phyloP scores from a whole-genome alignment of 2,113 vertebrate genomes.

The Brachyistius frenatus region DNA sequence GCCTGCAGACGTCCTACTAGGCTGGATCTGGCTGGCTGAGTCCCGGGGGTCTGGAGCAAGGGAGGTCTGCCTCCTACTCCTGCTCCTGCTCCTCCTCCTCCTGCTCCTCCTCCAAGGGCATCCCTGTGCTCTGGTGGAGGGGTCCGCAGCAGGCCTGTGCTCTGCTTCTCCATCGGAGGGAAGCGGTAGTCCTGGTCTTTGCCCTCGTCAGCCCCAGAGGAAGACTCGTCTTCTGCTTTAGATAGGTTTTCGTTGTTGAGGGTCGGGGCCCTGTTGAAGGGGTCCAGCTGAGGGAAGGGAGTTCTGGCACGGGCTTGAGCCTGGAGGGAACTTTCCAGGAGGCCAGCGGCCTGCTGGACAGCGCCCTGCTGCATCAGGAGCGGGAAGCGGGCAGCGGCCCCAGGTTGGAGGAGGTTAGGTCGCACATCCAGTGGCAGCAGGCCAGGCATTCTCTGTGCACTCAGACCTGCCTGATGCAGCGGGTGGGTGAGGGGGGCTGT shows the following conservation, averaged over 20 bases:
- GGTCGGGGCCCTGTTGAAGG: constrained; percentile 88
- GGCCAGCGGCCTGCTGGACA: constrained; percentile 81
- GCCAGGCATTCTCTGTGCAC: constrained; percentile 90
- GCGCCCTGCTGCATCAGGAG: constrained; percentile 91
- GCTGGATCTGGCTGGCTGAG: constrained; percentile 70
- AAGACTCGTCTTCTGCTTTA: constrained; percentile 88
- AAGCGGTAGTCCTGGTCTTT: constrained; percentile 98
- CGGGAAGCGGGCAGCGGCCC: constrained; percentile 88
- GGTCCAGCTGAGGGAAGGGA: constrained; percentile 92
- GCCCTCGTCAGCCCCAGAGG: constrained; percentile 90
- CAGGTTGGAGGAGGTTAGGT: constrained; percentile 88
- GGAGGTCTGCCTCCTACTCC: constrained; percentile 68
- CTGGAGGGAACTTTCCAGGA: constrained; percentile 90
- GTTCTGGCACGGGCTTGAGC: constrained; percentile 86
- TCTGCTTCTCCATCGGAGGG: constrained; percentile 87
- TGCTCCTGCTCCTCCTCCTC: constrained; percentile 21
- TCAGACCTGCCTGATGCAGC: constrained; percentile 88
- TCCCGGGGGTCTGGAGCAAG: constrained; percentile 80
- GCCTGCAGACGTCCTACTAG: constrained; percentile 85
- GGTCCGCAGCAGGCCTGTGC: constrained; percentile 82
- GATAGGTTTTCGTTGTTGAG: constrained; percentile 84
- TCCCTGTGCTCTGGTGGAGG: constrained; percentile 92
- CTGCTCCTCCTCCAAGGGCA: constrained; percentile 77
- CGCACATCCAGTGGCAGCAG: constrained; percentile 93
- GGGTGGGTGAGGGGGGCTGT: constrained; percentile 88